Evolutionary conservation across 2,113 vertebrate genomes (phyloP).

Genomic region (Dermatemys mawii): DNA sequence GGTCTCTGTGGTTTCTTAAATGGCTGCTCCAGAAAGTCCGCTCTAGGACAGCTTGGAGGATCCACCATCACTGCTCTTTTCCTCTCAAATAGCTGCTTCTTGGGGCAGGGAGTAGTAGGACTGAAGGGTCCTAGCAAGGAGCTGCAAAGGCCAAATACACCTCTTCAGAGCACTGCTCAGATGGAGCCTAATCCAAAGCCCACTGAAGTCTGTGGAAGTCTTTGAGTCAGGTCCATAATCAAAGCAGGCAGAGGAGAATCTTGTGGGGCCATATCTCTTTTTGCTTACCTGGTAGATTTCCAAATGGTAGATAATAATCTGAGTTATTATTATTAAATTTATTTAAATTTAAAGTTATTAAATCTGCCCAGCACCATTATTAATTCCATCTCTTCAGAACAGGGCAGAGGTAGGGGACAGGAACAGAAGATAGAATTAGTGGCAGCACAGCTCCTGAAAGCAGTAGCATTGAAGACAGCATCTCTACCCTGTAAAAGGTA

Average conservation of each 20-base stretch:
- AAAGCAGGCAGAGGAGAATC: background rate
- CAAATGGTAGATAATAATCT: too few relatives aligned
- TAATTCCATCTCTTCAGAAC: background rate
- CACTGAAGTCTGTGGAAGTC: background rate
- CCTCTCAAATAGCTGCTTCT: background rate
- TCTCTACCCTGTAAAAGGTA: accelerated
- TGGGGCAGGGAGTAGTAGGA: background rate
- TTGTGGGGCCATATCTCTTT: background rate
- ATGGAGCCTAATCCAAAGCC: background rate
- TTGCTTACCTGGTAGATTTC: background rate
- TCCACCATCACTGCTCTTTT: background rate
- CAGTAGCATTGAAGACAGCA: background rate
- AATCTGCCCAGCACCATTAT: too few relatives aligned
- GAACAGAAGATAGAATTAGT: background rate
- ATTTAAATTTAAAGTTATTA: too few relatives aligned
- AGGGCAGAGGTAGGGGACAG: background rate
- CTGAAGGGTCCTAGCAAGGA: background rate
- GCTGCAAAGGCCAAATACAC: background rate
- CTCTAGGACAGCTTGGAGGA: background rate
- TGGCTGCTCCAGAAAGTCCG: background rate
- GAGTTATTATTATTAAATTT: too few relatives aligned
- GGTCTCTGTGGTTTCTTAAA: background rate
- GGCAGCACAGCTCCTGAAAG: background rate
- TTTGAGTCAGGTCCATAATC: background rate
- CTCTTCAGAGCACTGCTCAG: background rate